These are phyloP conservation scores for Rhagonycha fulva DNA, from an alignment of 2,888 invertebrate species.

Conservation along the genomic window DNA sequence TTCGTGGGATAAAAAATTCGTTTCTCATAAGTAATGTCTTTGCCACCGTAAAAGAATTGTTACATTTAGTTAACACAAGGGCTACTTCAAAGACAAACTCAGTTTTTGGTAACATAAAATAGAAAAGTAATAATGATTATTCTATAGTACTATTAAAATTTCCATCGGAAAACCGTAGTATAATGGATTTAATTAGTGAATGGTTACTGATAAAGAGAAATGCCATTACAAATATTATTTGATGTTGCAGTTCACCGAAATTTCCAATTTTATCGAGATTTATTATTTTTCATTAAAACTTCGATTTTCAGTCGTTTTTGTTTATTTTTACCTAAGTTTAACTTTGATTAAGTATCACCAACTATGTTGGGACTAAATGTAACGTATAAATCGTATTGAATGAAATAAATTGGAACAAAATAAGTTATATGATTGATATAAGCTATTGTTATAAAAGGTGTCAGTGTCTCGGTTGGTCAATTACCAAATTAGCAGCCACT, in stretches of 20 bases:
- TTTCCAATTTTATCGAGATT: neutral
- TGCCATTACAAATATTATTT: neutral
- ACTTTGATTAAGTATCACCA: neutral
- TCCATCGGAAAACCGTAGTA: no score
- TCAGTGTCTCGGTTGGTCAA: no score
- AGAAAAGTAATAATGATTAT: neutral
- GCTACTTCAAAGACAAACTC: neutral
- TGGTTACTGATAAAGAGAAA: neutral
- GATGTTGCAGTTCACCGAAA: neutral
- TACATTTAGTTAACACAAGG: neutral
- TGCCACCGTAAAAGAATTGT: neutral
- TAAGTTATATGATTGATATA: neutral
- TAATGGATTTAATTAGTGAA: neutral
- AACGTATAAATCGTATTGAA: neutral
- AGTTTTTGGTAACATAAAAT: neutral
- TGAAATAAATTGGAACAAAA: neutral
- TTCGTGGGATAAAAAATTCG: no score
- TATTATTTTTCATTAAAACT: neutral
- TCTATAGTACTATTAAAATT: neutral
- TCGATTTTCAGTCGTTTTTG: neutral
- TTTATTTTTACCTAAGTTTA: neutral
- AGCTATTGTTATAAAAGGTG: neutral
- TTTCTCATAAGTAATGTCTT: no score
- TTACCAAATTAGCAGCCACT: no score
- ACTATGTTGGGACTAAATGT: neutral